phyloP scores from a whole-genome alignment of 2,888 invertebrate genomes.

The Drosophila flavopinicola region DNA sequence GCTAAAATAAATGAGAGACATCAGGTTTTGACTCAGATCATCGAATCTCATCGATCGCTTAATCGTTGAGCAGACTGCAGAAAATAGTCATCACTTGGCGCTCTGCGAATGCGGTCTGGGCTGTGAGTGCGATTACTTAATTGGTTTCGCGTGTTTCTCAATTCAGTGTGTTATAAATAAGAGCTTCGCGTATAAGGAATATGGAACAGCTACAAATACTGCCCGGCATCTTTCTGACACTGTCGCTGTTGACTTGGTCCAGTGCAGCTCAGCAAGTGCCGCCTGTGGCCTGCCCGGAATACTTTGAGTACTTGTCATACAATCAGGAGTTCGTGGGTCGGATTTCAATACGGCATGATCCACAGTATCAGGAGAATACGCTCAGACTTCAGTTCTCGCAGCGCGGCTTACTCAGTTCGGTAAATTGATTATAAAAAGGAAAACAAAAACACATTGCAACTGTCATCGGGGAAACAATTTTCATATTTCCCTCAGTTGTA shows the following conservation, averaged over 20 bases:
- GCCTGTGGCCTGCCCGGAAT: constrained; percentile 63
- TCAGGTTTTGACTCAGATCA: constrained; percentile 8
- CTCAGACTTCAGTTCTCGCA: constrained; percentile 71
- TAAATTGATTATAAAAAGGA: constrained; percentile 41
- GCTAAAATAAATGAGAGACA: not conserved
- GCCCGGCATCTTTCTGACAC: constrained; percentile 12
- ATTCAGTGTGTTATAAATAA: constrained; percentile 2
- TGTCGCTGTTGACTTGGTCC: constrained; percentile 15
- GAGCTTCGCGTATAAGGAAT: constrained; percentile 1
- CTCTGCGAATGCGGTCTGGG: constrained; percentile 44
- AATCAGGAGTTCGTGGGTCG: constrained; percentile 58
- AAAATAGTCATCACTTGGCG: constrained; percentile 44
- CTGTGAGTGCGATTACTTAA: constrained; percentile 12
- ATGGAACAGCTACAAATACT: constrained; percentile 42
- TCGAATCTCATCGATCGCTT: constrained; percentile 23
- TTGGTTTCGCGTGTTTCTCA: constrained; percentile 2
- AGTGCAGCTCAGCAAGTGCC: constrained; percentile 54
- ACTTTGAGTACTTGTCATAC: constrained; percentile 62
- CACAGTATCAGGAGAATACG: constrained; percentile 38
- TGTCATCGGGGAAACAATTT: not conserved
- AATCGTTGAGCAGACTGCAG: constrained; percentile 8
- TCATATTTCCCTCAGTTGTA: not conserved
- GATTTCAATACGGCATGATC: constrained; percentile 52
- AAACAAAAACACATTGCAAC: not conserved
- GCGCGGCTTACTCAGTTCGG: constrained; percentile 48